Conservation (phyloP, 2,113 vertebrate genomes). For the Probosciger aterrimus region DNA sequence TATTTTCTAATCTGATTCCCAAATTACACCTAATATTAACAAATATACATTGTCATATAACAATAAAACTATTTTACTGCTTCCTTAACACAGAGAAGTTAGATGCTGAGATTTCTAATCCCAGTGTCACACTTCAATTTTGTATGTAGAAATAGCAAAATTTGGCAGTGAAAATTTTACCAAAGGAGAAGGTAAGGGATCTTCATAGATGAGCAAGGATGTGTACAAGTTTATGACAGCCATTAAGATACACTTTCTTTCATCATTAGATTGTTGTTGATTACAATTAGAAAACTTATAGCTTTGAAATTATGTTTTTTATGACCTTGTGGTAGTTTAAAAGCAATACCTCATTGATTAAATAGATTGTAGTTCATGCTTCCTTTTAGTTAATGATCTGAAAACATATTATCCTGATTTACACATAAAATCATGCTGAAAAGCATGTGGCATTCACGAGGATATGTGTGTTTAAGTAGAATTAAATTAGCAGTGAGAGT, state of each 20-base stretch:
- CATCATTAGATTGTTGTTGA: constrained; percentile 85
- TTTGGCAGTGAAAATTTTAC: background rate
- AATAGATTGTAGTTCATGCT: constrained; percentile 87
- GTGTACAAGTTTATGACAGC: constrained; percentile 62
- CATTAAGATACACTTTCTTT: constrained; percentile 65
- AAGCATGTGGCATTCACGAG: constrained; percentile 80
- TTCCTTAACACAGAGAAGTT: background rate
- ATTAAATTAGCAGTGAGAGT: constrained; percentile 86
- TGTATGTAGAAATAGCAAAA: background rate
- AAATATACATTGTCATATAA: background rate
- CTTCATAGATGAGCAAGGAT: constrained; percentile 49
- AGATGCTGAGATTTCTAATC: background rate
- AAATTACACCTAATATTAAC: background rate
- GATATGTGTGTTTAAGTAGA: constrained; percentile 86
- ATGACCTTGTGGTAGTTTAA: constrained; percentile 86
- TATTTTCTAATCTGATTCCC: background rate
- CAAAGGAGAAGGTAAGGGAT: background rate
- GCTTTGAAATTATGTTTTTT: constrained; percentile 88
- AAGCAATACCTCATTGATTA: constrained; percentile 89
- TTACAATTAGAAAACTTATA: constrained; percentile 87
- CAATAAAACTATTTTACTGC: background rate
- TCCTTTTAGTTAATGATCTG: constrained; percentile 90
- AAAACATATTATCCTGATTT: constrained; percentile 91
- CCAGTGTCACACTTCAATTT: background rate
- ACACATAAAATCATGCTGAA: constrained; percentile 85